Conservation (phyloP, 23 tunicate genomes). For the Styela clava region DNA sequence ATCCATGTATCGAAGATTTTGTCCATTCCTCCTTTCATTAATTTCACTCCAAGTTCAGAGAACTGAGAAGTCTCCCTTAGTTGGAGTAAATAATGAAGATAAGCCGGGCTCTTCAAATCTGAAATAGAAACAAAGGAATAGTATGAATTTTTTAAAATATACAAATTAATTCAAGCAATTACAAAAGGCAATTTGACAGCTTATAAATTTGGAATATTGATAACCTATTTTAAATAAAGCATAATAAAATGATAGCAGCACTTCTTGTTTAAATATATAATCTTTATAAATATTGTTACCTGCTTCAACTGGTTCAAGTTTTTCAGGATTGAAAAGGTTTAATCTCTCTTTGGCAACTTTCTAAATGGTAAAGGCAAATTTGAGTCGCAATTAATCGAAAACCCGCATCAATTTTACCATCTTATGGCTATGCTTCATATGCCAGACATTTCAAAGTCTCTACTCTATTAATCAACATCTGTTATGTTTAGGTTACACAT, state of each 20-base stretch:
- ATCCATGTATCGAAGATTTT: slow-evolving; percentile 91
- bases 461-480: background rate
- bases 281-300: too few relatives aligned
- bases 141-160: too few relatives aligned
- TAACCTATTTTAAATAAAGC: background rate
- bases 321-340: slow-evolving; percentile 52
- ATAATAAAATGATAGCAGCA: background rate
- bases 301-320: slow-evolving; percentile 61
- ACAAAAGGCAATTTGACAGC: background rate
- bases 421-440: background rate
- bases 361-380: slow-evolving; percentile 21
- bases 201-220: background rate
- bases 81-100: slow-evolving; percentile 67
- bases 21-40: slow-evolving; percentile 82
- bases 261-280: too few relatives aligned
- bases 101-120: slow-evolving; percentile 77
- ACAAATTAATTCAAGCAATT: background rate
- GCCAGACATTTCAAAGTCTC: background rate
- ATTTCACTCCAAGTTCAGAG: slow-evolving; percentile 64
- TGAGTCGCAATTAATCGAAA: background rate
- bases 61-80: slow-evolving; percentile 58
- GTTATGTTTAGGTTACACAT: too few relatives aligned
- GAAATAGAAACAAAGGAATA: background rate
- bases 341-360: slow-evolving; percentile 96
- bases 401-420: background rate